Conservation (phyloP, 1,140 invertebrate genomes). For the Zaprionus capensis region DNA sequence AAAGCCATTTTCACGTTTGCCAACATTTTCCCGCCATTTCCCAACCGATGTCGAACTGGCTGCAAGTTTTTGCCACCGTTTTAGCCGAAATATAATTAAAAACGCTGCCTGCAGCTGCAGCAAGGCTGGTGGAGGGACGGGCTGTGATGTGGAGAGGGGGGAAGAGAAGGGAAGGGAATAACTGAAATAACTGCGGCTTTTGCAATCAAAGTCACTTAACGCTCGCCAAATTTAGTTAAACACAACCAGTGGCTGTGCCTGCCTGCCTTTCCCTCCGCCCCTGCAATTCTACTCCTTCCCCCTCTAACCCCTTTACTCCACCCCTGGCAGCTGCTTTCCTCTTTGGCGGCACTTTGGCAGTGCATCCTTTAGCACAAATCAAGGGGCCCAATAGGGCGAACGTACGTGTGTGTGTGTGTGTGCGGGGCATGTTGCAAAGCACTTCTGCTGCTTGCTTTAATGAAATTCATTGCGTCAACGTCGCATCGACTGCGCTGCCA, state of each 20-base stretch:
- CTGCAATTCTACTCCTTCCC: background rate
- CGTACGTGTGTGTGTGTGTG: constrained; percentile 29
- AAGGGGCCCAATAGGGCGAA: constrained; percentile 68
- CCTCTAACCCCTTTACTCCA: constrained; percentile 9
- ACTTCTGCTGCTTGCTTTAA: constrained; percentile 77
- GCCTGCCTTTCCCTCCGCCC: too few species aligned
- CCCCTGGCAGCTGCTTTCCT: background rate
- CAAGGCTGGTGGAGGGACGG: background rate
- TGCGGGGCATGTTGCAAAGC: constrained; percentile 45
- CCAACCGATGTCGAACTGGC: background rate
- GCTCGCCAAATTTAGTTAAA: constrained; percentile 52
- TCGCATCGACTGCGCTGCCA: background rate
- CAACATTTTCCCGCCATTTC: background rate
- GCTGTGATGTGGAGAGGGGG: background rate
- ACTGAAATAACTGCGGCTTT: constrained; percentile 61
- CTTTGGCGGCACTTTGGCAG: constrained; percentile 13
- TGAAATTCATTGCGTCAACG: constrained; percentile 74
- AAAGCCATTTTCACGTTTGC: constrained; percentile 6
- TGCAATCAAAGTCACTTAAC: constrained; percentile 71
- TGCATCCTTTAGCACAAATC: constrained; percentile 59
- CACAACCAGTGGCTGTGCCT: background rate
- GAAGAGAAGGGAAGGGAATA: constrained; percentile 4
- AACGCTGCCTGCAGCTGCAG: constrained; percentile 32
- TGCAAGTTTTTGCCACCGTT: constrained; percentile 4
- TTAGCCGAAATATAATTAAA: constrained; percentile 68